Percentiles rank a stretch among this genome's conserved stretches.
Evolutionary conservation across 1,140 invertebrate genomes (phyloP).

Genomic region (Thaumetopoea pityocampa): DNA sequence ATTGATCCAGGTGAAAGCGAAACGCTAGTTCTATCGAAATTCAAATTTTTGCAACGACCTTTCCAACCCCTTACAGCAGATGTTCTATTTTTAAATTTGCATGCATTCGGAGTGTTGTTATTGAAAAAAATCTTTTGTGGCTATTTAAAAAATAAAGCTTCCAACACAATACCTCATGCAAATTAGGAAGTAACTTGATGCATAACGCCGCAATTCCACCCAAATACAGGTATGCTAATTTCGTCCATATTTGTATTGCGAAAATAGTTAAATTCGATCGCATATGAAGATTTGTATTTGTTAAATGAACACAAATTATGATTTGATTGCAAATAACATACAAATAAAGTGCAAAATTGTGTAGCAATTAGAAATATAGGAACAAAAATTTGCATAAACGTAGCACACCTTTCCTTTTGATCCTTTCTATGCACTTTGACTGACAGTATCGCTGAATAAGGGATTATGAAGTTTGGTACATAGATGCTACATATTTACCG

Average conservation of each 20-base stretch:
- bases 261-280: conserved; percentile 30
- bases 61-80: conserved; percentile 47
- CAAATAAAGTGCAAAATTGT: conserved; percentile 1
- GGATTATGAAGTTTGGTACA: conserved; percentile 5
- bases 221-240: conserved; percentile 26
- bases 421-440: conserved; percentile 70
- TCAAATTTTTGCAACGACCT: conserved; percentile 41
- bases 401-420: conserved; percentile 65
- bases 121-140: conserved; percentile 71
- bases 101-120: conserved; percentile 64
- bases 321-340: background rate
- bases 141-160: conserved; percentile 68
- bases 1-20: conserved; percentile 8
- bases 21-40: conserved; percentile 31
- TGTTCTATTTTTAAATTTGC: conserved; percentile 61
- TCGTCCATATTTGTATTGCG: conserved; percentile 26
- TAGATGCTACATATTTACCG: too few species aligned
- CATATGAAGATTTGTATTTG: conserved; percentile 2
- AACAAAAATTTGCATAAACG: conserved; percentile 68
- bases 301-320: too few species aligned
- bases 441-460: conserved; percentile 60
- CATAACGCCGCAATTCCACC: conserved; percentile 29
- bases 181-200: conserved; percentile 52
- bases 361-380: background rate
- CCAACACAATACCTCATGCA: conserved; percentile 69